Conservation (phyloP, 2,113 vertebrate genomes). For the Equus quagga region DNA sequence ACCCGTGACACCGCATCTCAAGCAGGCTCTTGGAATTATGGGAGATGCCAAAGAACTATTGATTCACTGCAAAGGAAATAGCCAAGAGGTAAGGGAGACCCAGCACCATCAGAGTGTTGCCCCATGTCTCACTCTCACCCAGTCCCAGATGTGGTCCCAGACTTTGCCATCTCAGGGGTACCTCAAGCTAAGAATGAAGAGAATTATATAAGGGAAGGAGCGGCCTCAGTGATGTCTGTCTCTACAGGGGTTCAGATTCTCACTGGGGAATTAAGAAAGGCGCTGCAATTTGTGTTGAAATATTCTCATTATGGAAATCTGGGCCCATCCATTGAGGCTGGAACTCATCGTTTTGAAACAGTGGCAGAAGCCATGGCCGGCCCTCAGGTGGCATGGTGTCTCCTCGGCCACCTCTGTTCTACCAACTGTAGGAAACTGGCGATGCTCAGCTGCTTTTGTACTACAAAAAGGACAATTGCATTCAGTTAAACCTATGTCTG, state of each 20-base stretch:
- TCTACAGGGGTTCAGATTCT: neutral
- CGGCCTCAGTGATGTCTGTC: neutral
- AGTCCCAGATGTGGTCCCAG: accelerated
- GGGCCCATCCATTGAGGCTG: accelerated
- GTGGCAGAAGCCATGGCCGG: accelerated
- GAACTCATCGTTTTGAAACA: neutral
- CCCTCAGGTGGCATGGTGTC: accelerated
- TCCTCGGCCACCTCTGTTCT: accelerated
- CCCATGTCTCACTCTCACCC: accelerated
- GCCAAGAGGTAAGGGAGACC: neutral
- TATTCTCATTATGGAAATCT: neutral
- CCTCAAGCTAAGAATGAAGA: neutral
- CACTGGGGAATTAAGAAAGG: no score
- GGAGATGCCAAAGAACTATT: neutral
- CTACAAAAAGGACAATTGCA: accelerated
- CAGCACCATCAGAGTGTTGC: accelerated
- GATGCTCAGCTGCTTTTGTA: accelerated
- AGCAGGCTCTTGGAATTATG: accelerated
- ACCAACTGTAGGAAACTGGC: neutral
- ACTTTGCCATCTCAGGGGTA: no score
- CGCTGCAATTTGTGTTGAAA: neutral
- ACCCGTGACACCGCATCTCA: accelerated
- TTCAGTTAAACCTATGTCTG: accelerated
- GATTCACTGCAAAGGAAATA: accelerated
- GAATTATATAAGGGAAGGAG: no score